Evolutionary conservation across 2,113 vertebrate species (phyloP).

Genomic region (Ginglymostoma cirratum): DNA sequence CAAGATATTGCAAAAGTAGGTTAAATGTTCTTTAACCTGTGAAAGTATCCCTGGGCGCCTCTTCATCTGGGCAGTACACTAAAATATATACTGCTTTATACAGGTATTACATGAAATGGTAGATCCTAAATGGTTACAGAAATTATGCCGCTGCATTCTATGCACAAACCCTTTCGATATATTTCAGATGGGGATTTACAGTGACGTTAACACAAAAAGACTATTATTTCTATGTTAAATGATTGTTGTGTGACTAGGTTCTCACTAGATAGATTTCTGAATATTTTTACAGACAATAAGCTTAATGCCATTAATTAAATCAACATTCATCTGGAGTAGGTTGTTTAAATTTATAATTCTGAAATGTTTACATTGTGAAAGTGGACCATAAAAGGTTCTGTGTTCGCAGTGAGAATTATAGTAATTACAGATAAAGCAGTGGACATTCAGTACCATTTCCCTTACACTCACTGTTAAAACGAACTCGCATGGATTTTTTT

Average conservation of each 20-base stretch:
- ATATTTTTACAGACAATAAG: not conserved
- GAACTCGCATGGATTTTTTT: not conserved
- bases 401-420: not conserved
- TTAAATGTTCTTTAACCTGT: not conserved
- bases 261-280: not conserved
- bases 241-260: not conserved
- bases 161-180: not conserved
- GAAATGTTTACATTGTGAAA: not conserved
- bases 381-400: not conserved
- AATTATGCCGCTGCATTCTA: not conserved
- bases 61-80: not conserved
- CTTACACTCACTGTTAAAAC: not conserved
- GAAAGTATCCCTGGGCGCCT: not conserved
- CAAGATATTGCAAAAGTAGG: not conserved
- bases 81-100: too few relatives aligned
- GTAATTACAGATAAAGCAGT: not conserved
- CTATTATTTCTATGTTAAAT: slow-evolving; percentile 17
- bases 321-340: not conserved
- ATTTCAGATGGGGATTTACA: not conserved
- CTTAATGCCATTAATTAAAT: slow-evolving; percentile 3
- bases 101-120: not conserved
- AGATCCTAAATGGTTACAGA: not conserved
- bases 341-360: not conserved
- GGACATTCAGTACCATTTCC: not conserved
- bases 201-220: not conserved